Percentiles rank a stretch among this genome's conserved stretches.
These are phyloP conservation scores for Vulpes ferrilata DNA, from an alignment of 2,113 vertebrate genomes.

Conservation along the genomic window DNA sequence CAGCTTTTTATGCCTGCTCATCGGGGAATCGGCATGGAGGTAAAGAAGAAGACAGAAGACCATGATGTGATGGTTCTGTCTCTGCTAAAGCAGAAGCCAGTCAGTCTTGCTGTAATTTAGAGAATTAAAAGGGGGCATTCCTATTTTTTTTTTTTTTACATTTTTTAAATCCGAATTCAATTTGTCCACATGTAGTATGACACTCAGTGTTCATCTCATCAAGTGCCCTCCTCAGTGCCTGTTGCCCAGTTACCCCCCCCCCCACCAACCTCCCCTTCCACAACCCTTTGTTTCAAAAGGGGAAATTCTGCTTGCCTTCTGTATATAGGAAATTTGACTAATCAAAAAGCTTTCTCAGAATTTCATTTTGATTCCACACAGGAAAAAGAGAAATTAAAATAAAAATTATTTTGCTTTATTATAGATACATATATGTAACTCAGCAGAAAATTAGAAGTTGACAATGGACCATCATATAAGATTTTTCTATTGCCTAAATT, in stretches of 20 bases:
- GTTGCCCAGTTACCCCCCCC: too few species aligned
- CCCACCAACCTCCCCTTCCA: too few species aligned
- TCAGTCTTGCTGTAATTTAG: not conserved
- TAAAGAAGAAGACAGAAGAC: not conserved
- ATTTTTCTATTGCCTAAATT: not conserved
- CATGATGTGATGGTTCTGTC: not conserved
- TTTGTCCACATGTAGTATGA: too few species aligned
- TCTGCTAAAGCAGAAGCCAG: not conserved
- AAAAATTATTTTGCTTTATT: conserved; percentile 1
- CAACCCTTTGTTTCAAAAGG: not conserved
- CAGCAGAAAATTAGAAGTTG: not conserved
- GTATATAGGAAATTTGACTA: not conserved
- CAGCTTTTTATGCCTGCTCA: not conserved
- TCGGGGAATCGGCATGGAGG: not conserved
- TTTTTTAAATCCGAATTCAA: too few species aligned
- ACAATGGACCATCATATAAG: not conserved
- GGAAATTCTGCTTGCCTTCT: not conserved
- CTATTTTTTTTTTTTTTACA: too few species aligned
- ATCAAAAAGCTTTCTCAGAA: not conserved
- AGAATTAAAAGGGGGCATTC: not conserved
- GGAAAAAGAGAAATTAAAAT: conserved; percentile 11
- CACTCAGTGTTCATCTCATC: too few species aligned
- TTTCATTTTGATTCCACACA: not conserved
- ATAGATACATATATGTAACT: not conserved
- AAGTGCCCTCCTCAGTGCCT: too few species aligned